Percentiles rank a stretch among this genome's conserved stretches.
These are phyloP conservation scores for Lophotis ruficrista DNA, from an alignment of 2,113 vertebrate genomes.

Conservation along the genomic window DNA sequence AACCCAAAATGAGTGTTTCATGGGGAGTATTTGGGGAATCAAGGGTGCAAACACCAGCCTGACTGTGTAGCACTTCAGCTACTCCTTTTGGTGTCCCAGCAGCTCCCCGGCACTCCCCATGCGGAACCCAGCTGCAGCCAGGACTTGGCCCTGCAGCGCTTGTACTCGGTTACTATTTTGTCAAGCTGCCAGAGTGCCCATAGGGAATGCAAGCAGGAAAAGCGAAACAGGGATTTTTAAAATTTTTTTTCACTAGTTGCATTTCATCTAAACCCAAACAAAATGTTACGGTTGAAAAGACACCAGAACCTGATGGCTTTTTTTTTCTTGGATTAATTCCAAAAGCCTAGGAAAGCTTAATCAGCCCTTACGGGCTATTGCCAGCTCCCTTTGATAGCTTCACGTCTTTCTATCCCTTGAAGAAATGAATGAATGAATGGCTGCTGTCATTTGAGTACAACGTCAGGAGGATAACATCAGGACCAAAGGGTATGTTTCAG, in stretches of 20 bases:
- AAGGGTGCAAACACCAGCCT: background rate
- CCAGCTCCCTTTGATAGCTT: background rate
- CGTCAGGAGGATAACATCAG: background rate
- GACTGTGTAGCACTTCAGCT: rapidly evolving
- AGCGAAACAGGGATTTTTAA: background rate
- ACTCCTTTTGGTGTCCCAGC: background rate
- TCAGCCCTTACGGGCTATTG: background rate
- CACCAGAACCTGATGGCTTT: background rate
- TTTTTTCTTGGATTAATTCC: conserved; percentile 26
- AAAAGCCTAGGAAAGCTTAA: background rate
- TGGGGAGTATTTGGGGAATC: background rate
- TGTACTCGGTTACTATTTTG: conserved; percentile 44
- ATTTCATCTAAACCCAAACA: background rate
- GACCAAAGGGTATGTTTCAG: background rate
- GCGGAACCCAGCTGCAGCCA: background rate
- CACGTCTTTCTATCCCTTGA: background rate
- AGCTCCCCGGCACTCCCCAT: rapidly evolving
- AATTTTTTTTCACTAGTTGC: background rate
- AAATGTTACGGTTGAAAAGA: background rate
- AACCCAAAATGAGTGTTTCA: background rate
- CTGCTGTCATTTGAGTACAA: background rate
- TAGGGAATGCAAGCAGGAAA: conserved; percentile 38
- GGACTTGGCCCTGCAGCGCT: background rate
- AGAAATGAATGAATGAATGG: background rate
- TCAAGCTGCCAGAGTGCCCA: conserved; percentile 22